Percentiles rank a stretch among this genome's conserved stretches.
These are phyloP conservation scores for Leucoma salicis DNA, from an alignment of 2,888 invertebrate species.

Conservation along the genomic window DNA sequence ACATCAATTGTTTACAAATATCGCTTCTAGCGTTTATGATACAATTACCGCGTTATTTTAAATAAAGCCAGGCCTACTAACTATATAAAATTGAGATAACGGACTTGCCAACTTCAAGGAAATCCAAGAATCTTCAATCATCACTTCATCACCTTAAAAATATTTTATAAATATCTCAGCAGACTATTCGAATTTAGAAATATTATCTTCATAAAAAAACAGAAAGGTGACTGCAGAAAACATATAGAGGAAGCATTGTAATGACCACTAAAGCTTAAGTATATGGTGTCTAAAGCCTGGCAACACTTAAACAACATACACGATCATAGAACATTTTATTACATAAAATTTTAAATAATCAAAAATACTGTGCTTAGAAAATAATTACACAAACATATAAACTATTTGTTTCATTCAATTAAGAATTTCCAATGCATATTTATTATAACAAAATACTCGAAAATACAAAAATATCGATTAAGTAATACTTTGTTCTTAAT, in stretches of 20 bases:
- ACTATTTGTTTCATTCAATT: slow-evolving; percentile 1
- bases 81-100: slow-evolving; percentile 30
- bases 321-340: slow-evolving; percentile 1
- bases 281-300: slow-evolving; percentile 16
- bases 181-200: slow-evolving; percentile 20
- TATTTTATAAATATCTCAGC: slow-evolving; percentile 16
- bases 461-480: slow-evolving; percentile 21
- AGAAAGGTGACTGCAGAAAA: background rate
- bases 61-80: slow-evolving; percentile 41
- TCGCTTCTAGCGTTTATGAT: slow-evolving; percentile 43
- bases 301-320: slow-evolving; percentile 11
- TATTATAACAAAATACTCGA: background rate
- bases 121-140: background rate
- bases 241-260: background rate
- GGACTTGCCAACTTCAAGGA: background rate
- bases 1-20: slow-evolving; percentile 58
- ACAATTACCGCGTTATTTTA: slow-evolving; percentile 26
- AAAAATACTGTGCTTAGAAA: slow-evolving; percentile 20
- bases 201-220: background rate
- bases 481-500: slow-evolving; percentile 20
- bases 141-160: slow-evolving; percentile 8
- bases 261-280: background rate
- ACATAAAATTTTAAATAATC: slow-evolving; percentile 11
- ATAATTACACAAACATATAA: slow-evolving; percentile 4
- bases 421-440: background rate